phyloP scores from a whole-genome alignment of 1,140 invertebrate species.

The Drosophila micromelanica region DNA sequence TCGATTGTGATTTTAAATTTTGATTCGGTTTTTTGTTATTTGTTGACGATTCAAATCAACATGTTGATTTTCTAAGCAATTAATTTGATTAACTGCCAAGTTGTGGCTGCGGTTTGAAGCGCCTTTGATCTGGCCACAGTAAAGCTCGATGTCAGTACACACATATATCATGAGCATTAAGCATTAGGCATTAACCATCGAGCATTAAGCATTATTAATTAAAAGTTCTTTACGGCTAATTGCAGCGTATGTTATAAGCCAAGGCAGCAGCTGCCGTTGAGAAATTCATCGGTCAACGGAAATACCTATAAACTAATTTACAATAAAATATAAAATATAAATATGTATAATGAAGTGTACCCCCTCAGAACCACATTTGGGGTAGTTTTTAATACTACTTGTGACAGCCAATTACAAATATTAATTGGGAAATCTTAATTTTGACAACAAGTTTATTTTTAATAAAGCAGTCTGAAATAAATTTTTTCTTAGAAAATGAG shows the following conservation, averaged over 20 bases:
- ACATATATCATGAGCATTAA: slow-evolving; percentile 51
- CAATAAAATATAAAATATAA: background rate
- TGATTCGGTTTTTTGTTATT: background rate
- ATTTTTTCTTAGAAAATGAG: too few species aligned
- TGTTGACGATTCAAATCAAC: slow-evolving; percentile 50
- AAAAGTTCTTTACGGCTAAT: slow-evolving; percentile 69
- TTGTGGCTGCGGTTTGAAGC: slow-evolving; percentile 62
- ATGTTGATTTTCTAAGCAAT: slow-evolving; percentile 81
- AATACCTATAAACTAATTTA: slow-evolving; percentile 34
- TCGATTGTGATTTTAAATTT: slow-evolving; percentile 42
- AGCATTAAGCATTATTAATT: slow-evolving; percentile 73
- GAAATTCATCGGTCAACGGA: slow-evolving; percentile 49
- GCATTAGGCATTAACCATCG: slow-evolving; percentile 29
- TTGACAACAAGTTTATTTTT: too few species aligned
- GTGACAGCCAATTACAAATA: too few species aligned
- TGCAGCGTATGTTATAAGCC: slow-evolving; percentile 59
- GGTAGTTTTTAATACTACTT: too few species aligned
- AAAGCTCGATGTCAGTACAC: slow-evolving; percentile 36
- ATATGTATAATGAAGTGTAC: too few species aligned
- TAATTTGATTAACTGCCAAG: slow-evolving; percentile 79
- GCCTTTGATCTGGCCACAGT: slow-evolving; percentile 62
- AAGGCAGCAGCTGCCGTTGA: slow-evolving; percentile 22
- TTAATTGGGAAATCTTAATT: too few species aligned
- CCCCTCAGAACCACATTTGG: too few species aligned
- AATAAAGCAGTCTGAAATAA: too few species aligned